Percentiles rank a stretch among this genome's conserved stretches.
Evolutionary conservation across 1,140 invertebrate genomes (phyloP).

Genomic region (Psix sp.): DNA sequence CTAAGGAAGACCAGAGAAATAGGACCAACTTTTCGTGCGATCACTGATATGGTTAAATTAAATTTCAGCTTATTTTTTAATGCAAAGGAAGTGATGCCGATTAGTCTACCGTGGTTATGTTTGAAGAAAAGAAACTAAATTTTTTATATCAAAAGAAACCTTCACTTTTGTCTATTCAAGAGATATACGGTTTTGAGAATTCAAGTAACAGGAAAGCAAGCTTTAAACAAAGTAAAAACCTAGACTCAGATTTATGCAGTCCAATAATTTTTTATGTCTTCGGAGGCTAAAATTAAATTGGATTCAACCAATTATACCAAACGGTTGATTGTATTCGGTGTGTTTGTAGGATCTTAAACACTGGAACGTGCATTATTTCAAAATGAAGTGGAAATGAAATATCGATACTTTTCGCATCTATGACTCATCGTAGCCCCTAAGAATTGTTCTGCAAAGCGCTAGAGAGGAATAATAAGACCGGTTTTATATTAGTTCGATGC

Average conservation of each 20-base stretch:
- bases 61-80: too few species aligned
- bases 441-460: conserved; percentile 44
- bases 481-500: conserved; percentile 48
- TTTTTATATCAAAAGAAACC: too few species aligned
- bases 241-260: conserved; percentile 24
- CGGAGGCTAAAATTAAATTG: conserved; percentile 23
- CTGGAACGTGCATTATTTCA: conserved; percentile 31
- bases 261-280: conserved; percentile 41
- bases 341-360: conserved; percentile 35
- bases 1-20: conserved; percentile 4
- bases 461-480: conserved; percentile 55
- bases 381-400: conserved; percentile 42
- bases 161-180: too few species aligned
- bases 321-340: conserved; percentile 28
- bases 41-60: conserved; percentile 6
- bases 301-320: conserved; percentile 16
- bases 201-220: neutral
- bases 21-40: conserved; percentile 1
- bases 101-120: too few species aligned
- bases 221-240: neutral
- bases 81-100: too few species aligned
- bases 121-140: too few species aligned
- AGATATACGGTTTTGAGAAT: conserved; percentile 16
- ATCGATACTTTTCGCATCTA: conserved; percentile 50
- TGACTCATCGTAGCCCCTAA: conserved; percentile 54